Percentiles rank a stretch among this genome's conserved stretches.
Conservation (phyloP, 2,797 vertebrate genomes). For the Ceryle rudis region DNA sequence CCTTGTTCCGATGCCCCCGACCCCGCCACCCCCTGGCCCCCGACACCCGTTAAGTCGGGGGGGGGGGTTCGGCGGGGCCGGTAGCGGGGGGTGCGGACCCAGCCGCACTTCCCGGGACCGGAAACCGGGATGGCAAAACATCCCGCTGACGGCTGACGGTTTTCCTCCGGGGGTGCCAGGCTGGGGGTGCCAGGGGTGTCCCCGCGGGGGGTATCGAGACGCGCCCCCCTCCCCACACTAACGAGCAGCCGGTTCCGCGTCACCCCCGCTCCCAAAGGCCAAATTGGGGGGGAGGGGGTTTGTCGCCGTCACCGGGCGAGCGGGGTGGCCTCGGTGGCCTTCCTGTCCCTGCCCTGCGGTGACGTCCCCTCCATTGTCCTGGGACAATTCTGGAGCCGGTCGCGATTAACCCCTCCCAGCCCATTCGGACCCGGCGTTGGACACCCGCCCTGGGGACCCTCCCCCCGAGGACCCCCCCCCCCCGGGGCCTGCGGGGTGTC, state of each 20-base stretch:
- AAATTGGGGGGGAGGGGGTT: background rate
- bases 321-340: background rate
- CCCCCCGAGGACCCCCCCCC: background rate
- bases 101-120: background rate
- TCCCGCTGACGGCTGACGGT: fast-evolving
- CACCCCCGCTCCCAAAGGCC: background rate
- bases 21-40: too few species aligned
- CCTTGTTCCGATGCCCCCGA: too few species aligned
- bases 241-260: background rate
- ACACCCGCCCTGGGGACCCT: background rate
- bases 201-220: background rate
- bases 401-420: background rate
- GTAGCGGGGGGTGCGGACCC: background rate
- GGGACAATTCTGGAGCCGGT: fast-evolving
- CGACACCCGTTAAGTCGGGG: too few species aligned
- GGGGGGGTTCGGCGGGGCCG: too few species aligned
- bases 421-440: background rate
- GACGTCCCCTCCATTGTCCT: background rate
- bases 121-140: background rate
- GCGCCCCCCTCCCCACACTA: background rate
- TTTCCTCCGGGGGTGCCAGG: background rate
- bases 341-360: background rate
- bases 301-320: too few species aligned
- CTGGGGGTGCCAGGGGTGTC: background rate
- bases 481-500: background rate